phyloP scores from a whole-genome alignment of 2,888 invertebrate genomes.

The Microchrysa polita region DNA sequence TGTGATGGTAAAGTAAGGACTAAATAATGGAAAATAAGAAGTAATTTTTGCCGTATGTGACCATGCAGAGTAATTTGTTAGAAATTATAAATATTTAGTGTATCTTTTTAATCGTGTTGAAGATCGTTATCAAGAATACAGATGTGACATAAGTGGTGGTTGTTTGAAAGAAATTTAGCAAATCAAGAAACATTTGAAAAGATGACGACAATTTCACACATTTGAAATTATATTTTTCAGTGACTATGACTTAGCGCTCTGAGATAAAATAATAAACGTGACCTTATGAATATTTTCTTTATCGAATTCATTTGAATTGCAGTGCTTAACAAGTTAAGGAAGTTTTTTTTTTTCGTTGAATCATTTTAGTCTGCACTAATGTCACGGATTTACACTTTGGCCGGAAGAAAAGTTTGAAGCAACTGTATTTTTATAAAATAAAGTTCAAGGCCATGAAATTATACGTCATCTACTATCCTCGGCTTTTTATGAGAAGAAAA shows the following conservation, averaged over 20 bases:
- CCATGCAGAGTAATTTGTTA: slow-evolving; percentile 35
- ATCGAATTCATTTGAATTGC: too few species aligned
- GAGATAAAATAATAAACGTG: slow-evolving; percentile 2
- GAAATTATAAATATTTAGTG: slow-evolving; percentile 19
- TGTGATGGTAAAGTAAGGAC: slow-evolving; percentile 25
- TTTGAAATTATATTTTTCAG: neutral
- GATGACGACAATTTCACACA: neutral
- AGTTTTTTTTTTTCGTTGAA: too few species aligned
- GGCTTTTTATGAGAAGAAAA: too few species aligned
- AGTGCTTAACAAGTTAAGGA: too few species aligned
- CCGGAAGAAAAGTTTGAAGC: too few species aligned
- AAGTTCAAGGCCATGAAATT: too few species aligned
- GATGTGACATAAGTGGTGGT: slow-evolving; percentile 12
- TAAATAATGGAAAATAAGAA: neutral
- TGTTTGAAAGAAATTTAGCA: neutral
- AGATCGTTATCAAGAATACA: neutral
- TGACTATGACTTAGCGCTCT: neutral
- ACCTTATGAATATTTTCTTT: neutral
- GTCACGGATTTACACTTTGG: too few species aligned
- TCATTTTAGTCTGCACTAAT: too few species aligned
- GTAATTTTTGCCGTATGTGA: slow-evolving; percentile 7
- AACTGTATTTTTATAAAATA: too few species aligned
- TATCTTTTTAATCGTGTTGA: neutral
- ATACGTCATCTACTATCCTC: too few species aligned
- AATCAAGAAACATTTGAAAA: neutral